Evolutionary conservation across 2,113 vertebrate genomes (phyloP).

Genomic region (human): GRCh38 chr11:18665001-18665500

Average conservation of each 20-base stretch:
- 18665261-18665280: conserved; percentile 70
- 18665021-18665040: too few species aligned
- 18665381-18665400: conserved; percentile 86
- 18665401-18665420: conserved; percentile 97
- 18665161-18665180: conserved; percentile 99
- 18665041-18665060: conserved; percentile 89
- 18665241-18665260: conserved; percentile 94
- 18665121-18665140: conserved; percentile 95
- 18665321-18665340: too few species aligned
- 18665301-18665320: too few species aligned
- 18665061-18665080: conserved; percentile 97
- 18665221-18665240: conserved; percentile 96
- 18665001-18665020: too few species aligned
- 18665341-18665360: too few species aligned
- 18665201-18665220: conserved; percentile 98
- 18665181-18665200: conserved; percentile 98
- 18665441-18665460: conserved; percentile 95
- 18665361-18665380: too few species aligned
- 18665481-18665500: conserved; percentile 95
- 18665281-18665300: too few species aligned
- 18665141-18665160: conserved; percentile 96
- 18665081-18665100: conserved; percentile 98
- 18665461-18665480: conserved; percentile 95
- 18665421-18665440: conserved; percentile 98
- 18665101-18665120: conserved; percentile 99